phyloP scores from a whole-genome alignment of 2,113 vertebrate genomes.

The Prionailurus viverrinus region DNA sequence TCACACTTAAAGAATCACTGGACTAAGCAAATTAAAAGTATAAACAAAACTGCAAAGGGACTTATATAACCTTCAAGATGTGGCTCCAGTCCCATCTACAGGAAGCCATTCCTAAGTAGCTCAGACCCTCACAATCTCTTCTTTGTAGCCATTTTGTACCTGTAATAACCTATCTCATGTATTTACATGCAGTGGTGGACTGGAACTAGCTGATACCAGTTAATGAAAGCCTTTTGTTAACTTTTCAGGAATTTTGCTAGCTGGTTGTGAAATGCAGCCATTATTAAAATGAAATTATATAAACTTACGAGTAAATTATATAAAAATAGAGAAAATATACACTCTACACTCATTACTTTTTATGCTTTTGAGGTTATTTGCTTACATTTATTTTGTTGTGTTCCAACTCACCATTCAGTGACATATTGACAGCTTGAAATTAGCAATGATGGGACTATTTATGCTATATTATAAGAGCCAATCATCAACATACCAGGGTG shows the following conservation, averaged over 20 bases:
- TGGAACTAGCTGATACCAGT: not conserved
- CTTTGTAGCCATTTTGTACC: not conserved
- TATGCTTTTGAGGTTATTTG: not conserved
- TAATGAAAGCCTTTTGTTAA: not conserved
- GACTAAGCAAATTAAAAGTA: not conserved
- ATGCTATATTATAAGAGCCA: not conserved
- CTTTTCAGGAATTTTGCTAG: not conserved
- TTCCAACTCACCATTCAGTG: not conserved
- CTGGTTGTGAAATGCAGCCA: no score
- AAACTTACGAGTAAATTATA: no score
- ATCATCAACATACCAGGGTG: no score
- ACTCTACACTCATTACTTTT: not conserved
- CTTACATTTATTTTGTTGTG: no score
- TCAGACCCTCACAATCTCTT: not conserved
- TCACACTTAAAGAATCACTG: not conserved
- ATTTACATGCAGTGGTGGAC: not conserved
- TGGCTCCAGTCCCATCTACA: not conserved
- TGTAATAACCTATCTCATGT: not conserved
- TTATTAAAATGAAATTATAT: no score
- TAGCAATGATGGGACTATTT: not conserved
- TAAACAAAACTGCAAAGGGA: not conserved
- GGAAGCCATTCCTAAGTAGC: not conserved
- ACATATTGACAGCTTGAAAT: not conserved
- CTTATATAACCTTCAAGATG: no score
- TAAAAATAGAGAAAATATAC: no score